Conservation (phyloP, 2,113 vertebrate genomes). For the Callithrix jacchus region DNA sequence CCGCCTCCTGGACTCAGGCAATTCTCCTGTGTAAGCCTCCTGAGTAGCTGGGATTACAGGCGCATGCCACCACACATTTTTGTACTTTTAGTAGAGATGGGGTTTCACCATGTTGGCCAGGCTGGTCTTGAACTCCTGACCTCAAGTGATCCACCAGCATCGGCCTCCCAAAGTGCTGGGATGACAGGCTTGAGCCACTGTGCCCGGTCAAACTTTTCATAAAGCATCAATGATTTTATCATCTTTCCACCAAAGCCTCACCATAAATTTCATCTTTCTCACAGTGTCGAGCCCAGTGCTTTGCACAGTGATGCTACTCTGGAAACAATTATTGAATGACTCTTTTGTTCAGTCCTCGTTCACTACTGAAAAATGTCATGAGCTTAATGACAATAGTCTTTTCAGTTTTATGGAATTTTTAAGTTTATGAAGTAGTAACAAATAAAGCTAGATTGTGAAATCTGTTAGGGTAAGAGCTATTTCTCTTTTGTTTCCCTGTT, state of each 20-base stretch:
- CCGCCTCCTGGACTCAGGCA: too few species aligned
- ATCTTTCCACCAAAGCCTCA: not conserved
- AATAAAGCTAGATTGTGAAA: not conserved
- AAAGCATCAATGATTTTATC: not conserved
- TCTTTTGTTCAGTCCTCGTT: not conserved
- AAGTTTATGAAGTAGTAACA: constrained; percentile 15
- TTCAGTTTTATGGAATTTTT: not conserved
- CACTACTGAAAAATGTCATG: not conserved
- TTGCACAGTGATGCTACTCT: not conserved
- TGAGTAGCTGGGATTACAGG: too few species aligned
- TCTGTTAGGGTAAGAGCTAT: not conserved
- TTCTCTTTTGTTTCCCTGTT: not conserved
- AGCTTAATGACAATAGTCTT: not conserved
- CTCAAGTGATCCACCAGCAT: too few species aligned
- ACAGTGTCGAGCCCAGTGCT: not conserved
- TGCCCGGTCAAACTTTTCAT: not conserved
- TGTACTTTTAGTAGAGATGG: too few species aligned
- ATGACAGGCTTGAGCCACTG: too few species aligned
- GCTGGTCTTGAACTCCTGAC: too few species aligned
- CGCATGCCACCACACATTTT: too few species aligned
- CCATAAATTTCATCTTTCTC: not conserved
- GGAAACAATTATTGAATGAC: not conserved
- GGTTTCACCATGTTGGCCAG: too few species aligned
- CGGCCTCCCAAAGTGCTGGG: too few species aligned
- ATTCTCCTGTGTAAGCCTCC: too few species aligned